Percentiles rank a stretch among this genome's conserved stretches.
Conservation (phyloP, 2,113 vertebrate genomes). For the Canis aureus region DNA sequence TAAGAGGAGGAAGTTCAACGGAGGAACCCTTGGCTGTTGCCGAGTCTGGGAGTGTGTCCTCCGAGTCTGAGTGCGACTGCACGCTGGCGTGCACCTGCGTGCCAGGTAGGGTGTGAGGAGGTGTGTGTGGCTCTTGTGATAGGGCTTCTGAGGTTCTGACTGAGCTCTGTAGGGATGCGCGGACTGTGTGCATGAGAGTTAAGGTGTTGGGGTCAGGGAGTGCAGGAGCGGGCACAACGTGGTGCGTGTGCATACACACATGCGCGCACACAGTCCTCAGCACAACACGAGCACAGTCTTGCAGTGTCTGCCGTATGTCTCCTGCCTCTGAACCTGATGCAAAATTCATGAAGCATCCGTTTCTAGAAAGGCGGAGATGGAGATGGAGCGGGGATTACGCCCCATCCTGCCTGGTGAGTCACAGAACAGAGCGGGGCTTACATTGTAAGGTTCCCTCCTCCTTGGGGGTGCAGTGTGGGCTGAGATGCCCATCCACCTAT, state of each 20-base stretch:
- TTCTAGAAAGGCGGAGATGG: neutral
- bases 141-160: neutral
- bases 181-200: neutral
- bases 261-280: neutral
- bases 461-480: neutral
- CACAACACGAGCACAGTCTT: neutral
- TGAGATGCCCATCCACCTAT: neutral
- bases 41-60: neutral
- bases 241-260: fast-evolving
- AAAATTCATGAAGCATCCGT: neutral
- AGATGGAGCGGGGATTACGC: neutral
- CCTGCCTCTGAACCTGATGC: neutral
- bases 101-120: too few species aligned
- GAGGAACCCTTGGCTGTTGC: neutral
- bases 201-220: neutral
- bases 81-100: neutral
- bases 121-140: neutral
- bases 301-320: neutral
- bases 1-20: neutral
- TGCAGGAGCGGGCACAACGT: neutral
- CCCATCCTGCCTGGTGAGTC: neutral
- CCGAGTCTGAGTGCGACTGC: neutral
- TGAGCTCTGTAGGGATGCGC: neutral
- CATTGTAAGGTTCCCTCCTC: neutral
- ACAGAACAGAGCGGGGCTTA: neutral